Percentiles rank a stretch among this genome's conserved stretches.
These are phyloP conservation scores for Rutilus rutilus DNA, from an alignment of 2,113 vertebrate species.

Conservation along the genomic window DNA sequence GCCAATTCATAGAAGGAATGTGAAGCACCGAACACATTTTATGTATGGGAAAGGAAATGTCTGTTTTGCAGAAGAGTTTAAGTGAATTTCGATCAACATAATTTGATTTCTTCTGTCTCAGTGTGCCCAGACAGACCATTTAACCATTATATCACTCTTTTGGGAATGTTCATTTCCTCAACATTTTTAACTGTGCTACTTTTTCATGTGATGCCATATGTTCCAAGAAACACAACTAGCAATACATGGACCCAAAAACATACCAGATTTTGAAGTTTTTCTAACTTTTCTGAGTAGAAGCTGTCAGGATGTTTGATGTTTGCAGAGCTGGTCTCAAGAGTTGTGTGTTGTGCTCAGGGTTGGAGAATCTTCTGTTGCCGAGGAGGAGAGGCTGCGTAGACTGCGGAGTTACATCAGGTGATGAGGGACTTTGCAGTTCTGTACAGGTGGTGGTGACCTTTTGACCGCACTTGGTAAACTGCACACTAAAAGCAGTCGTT, in stretches of 20 bases:
- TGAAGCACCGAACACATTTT: background rate
- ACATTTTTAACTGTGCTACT: background rate
- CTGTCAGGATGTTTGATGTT: background rate
- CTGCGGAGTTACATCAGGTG: slow-evolving; percentile 86
- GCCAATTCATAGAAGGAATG: slow-evolving; percentile 32
- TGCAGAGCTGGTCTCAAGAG: background rate
- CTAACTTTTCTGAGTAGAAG: background rate
- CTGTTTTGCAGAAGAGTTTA: background rate
- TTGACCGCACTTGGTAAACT: background rate
- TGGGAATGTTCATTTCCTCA: background rate
- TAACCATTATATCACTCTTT: background rate
- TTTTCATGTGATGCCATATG: background rate
- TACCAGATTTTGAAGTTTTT: background rate
- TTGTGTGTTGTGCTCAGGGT: slow-evolving; percentile 79
- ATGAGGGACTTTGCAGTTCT: slow-evolving; percentile 51
- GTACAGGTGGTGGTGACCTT: slow-evolving; percentile 18
- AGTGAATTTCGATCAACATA: background rate
- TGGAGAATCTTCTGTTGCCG: slow-evolving; percentile 74
- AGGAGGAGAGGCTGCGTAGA: slow-evolving; percentile 78
- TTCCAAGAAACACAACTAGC: background rate
- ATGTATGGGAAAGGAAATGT: background rate
- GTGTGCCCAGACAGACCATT: background rate
- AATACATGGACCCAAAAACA: background rate
- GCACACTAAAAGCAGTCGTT: background rate
- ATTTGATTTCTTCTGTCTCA: background rate